Evolutionary conservation across 2,888 invertebrate genomes (phyloP).

Genomic region (Ectobius pallidus): DNA sequence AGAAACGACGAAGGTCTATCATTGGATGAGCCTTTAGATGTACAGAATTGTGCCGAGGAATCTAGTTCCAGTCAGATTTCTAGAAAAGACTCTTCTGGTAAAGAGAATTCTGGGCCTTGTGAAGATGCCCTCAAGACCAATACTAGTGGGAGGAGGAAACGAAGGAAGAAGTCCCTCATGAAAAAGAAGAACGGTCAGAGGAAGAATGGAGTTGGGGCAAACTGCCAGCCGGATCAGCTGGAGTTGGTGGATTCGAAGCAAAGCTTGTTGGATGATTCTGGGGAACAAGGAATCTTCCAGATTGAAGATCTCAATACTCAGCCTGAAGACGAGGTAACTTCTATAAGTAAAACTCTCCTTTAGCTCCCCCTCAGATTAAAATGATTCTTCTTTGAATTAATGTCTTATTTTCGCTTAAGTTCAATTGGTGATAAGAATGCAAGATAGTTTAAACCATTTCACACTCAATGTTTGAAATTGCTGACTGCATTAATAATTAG

Average conservation of each 20-base stretch:
- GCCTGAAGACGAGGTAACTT: background rate
- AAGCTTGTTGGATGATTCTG: background rate
- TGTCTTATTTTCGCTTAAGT: too few species aligned
- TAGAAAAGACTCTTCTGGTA: slow-evolving; percentile 17
- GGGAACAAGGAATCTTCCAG: slow-evolving; percentile 1
- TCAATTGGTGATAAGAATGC: too few species aligned
- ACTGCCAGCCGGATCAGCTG: slow-evolving; percentile 51
- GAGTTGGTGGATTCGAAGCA: slow-evolving; percentile 7
- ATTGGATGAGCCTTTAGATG: slow-evolving; percentile 52
- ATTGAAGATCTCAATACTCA: slow-evolving; percentile 2
- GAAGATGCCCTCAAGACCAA: slow-evolving; percentile 30
- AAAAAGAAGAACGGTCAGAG: slow-evolving; percentile 70
- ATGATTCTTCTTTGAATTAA: too few species aligned
- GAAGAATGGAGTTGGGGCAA: slow-evolving; percentile 40
- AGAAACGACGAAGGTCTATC: slow-evolving; percentile 39
- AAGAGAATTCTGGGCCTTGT: slow-evolving; percentile 5
- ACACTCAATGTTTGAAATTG: too few species aligned
- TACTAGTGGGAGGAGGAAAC: slow-evolving; percentile 67
- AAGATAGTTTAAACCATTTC: too few species aligned
- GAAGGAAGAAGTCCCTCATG: slow-evolving; percentile 77
- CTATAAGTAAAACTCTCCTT: too few species aligned
- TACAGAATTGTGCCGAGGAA: slow-evolving; percentile 43
- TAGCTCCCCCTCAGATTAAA: too few species aligned
- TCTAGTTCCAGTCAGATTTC: background rate
- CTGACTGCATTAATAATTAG: too few species aligned